Conservation (phyloP, 2,797 vertebrate species). For the Silurus lanzhouensis region DNA sequence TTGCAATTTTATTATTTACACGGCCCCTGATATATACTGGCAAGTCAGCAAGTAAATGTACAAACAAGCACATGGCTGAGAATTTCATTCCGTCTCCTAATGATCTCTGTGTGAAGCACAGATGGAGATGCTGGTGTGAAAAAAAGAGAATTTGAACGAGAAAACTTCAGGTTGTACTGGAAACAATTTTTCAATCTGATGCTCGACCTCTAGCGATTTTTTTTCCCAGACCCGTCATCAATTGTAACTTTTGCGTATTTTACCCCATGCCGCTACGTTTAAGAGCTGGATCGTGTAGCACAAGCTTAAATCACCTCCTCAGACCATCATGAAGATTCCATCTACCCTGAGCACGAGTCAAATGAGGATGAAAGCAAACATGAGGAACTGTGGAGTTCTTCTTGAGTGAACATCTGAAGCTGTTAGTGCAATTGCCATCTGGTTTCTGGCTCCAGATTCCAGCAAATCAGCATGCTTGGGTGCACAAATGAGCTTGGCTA, state of each 20-base stretch:
- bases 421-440: not conserved
- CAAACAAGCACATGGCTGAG: not conserved
- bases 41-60: not conserved
- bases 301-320: not conserved
- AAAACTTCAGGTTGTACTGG: constrained; percentile 4
- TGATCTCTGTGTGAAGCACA: constrained; percentile 8
- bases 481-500: not conserved
- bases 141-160: not conserved
- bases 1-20: not conserved
- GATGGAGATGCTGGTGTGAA: not conserved
- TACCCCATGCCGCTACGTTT: not conserved
- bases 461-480: not conserved
- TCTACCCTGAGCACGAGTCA: not conserved
- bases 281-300: no score
- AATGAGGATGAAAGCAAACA: not conserved
- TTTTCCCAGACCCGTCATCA: not conserved
- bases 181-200: constrained; percentile 16
- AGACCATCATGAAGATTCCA: not conserved
- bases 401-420: constrained; percentile 5
- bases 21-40: not conserved
- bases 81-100: not conserved
- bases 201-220: constrained; percentile 7
- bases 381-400: not conserved
- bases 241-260: not conserved
- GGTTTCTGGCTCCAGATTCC: constrained; percentile 5